phyloP scores from a whole-genome alignment of 2,797 vertebrate genomes.

The Hydrocynus forskahlii region DNA sequence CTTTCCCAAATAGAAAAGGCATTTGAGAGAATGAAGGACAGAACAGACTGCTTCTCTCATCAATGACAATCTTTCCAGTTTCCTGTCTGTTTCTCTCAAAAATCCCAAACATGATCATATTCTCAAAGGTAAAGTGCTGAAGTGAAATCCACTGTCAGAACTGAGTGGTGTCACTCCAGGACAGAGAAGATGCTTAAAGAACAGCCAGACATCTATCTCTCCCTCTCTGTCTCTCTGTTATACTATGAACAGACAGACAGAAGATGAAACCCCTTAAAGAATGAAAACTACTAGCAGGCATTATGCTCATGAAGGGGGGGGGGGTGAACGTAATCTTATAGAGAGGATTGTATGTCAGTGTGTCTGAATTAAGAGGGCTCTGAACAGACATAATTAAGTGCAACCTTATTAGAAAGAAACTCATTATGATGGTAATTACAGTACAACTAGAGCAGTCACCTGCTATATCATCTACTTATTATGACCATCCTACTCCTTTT shows the following conservation, averaged over 20 bases:
- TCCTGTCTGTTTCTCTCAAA: not conserved
- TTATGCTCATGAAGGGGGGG: slow-evolving; percentile 71
- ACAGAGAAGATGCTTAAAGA: slow-evolving; percentile 4
- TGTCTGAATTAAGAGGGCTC: slow-evolving; percentile 86
- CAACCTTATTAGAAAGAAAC: slow-evolving; percentile 83
- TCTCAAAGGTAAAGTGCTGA: not conserved
- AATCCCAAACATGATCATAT: slow-evolving; percentile 7
- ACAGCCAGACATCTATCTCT: not conserved
- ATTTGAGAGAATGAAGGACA: not conserved
- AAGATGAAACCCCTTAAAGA: slow-evolving; percentile 11
- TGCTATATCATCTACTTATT: slow-evolving; percentile 50
- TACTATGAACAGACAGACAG: not conserved
- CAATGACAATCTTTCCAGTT: not conserved
- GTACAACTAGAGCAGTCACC: slow-evolving; percentile 71
- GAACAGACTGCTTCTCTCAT: not conserved
- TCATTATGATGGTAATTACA: slow-evolving; percentile 87
- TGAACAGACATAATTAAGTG: slow-evolving; percentile 85
- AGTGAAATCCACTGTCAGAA: not conserved
- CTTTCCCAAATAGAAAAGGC: not conserved
- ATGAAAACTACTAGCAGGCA: slow-evolving; percentile 23
- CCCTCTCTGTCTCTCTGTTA: slow-evolving; percentile 18
- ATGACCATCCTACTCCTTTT: slow-evolving; percentile 21
- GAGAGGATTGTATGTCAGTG: slow-evolving; percentile 85
- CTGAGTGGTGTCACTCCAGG: not conserved
- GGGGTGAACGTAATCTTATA: slow-evolving; percentile 74